phyloP scores from a whole-genome alignment of 2,113 vertebrate species.

The Tenebrosternarchus preto region DNA sequence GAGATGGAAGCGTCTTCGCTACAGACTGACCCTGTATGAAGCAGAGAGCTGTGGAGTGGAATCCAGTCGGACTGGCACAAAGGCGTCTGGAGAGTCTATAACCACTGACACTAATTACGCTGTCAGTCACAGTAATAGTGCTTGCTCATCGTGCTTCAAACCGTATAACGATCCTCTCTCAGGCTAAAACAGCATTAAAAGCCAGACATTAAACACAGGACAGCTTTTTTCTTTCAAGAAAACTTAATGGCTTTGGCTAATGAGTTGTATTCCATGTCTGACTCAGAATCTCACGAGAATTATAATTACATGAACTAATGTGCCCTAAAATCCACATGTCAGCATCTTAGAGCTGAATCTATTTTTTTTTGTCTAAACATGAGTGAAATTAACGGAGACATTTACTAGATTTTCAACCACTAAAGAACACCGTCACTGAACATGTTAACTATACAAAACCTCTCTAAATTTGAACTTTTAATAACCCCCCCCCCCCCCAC shows the following conservation, averaged over 20 bases:
- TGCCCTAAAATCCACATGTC: too few species aligned
- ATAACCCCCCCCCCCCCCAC: background rate
- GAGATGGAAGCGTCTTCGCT: slow-evolving; percentile 11
- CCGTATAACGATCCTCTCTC: background rate
- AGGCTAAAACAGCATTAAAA: background rate
- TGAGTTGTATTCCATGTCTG: too few species aligned
- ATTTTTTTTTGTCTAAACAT: too few species aligned
- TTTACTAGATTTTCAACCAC: background rate
- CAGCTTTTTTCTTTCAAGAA: too few species aligned
- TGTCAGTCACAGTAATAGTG: slow-evolving; percentile 13
- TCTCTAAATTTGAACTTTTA: background rate
- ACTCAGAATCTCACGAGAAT: too few species aligned
- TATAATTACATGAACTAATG: too few species aligned
- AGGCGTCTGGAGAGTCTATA: background rate
- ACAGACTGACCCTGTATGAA: slow-evolving; percentile 35
- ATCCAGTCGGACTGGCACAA: slow-evolving; percentile 27
- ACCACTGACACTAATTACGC: background rate
- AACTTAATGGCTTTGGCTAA: too few species aligned
- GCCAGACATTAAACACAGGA: background rate
- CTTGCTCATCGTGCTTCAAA: background rate
- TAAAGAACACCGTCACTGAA: background rate
- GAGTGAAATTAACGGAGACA: too few species aligned
- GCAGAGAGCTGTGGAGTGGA: slow-evolving; percentile 7
- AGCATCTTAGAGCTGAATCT: too few species aligned
- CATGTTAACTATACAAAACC: background rate